Evolutionary conservation across 2,888 invertebrate genomes (phyloP).

Genomic region (Luffia ferchaultella): DNA sequence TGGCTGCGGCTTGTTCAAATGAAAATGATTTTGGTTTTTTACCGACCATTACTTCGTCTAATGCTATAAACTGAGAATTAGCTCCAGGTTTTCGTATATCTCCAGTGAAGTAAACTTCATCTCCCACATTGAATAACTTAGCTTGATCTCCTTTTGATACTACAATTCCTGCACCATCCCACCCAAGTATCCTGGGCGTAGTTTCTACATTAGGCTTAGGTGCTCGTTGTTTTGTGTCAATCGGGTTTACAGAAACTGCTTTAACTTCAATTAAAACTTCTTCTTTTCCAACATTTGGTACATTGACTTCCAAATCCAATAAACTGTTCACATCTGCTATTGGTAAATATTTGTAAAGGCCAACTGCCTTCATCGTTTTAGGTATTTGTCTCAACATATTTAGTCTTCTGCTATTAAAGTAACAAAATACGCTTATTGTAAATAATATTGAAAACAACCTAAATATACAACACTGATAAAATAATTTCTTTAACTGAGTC

Average conservation of each 20-base stretch:
- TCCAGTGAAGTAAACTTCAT: constrained; percentile 48
- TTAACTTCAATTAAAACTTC: constrained; percentile 48
- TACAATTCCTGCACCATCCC: constrained; percentile 47
- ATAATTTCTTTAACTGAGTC: no score
- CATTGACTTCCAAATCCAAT: constrained; percentile 37
- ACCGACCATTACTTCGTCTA: constrained; percentile 38
- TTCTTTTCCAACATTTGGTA: constrained; percentile 30
- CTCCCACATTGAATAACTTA: constrained; percentile 35
- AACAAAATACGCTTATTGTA: no score
- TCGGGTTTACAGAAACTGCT: constrained; percentile 46
- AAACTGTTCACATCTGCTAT: constrained; percentile 39
- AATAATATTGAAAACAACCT: no score
- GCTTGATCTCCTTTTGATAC: constrained; percentile 34
- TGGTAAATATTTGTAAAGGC: constrained; percentile 47
- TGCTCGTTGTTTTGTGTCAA: constrained; percentile 44
- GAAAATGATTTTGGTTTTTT: constrained; percentile 39
- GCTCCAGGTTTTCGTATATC: constrained; percentile 38
- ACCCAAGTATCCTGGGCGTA: constrained; percentile 39
- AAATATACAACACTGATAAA: no score
- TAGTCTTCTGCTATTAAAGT: no score
- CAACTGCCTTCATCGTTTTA: constrained; percentile 48
- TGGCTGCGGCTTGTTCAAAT: constrained; percentile 50
- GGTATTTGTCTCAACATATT: constrained; percentile 27
- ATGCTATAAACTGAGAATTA: constrained; percentile 43
- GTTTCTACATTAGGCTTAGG: constrained; percentile 37